phyloP scores from a whole-genome alignment of 2,888 invertebrate genomes.

The Pelosia muscerda region DNA sequence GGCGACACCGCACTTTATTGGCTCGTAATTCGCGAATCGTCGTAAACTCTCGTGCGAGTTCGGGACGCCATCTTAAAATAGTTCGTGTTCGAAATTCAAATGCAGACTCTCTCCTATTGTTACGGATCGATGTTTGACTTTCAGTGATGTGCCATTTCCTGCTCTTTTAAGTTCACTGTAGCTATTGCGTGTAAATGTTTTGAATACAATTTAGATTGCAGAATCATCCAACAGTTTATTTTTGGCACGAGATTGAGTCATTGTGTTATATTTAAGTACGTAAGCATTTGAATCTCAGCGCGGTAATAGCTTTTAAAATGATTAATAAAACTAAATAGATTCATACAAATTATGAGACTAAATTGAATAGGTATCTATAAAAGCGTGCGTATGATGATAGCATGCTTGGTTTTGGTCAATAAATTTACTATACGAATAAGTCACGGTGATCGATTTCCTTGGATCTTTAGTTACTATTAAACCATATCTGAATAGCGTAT shows the following conservation, averaged over 20 bases:
- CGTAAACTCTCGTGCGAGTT: slow-evolving; percentile 68
- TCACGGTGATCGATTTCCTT: slow-evolving; percentile 42
- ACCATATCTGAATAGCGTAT: slow-evolving; percentile 40
- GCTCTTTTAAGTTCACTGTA: slow-evolving; percentile 46
- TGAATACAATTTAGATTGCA: slow-evolving; percentile 39
- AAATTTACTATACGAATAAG: slow-evolving; percentile 5
- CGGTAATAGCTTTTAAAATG: not conserved
- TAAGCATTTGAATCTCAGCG: slow-evolving; percentile 8
- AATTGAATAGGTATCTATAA: slow-evolving; percentile 26
- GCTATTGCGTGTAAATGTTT: slow-evolving; percentile 29
- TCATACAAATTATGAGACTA: slow-evolving; percentile 19
- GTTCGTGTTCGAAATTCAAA: slow-evolving; percentile 65
- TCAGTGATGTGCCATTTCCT: slow-evolving; percentile 58
- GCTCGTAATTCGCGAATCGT: slow-evolving; percentile 73
- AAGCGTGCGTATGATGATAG: slow-evolving; percentile 25
- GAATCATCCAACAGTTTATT: slow-evolving; percentile 43
- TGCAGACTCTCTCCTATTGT: slow-evolving; percentile 60
- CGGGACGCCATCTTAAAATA: slow-evolving; percentile 75
- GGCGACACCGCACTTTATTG: slow-evolving; percentile 71
- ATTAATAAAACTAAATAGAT: not conserved
- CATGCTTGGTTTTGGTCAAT: not conserved
- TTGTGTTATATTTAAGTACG: slow-evolving; percentile 27
- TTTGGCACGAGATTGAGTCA: slow-evolving; percentile 33
- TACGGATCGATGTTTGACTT: slow-evolving; percentile 58
- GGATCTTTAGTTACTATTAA: slow-evolving; percentile 29